Evolutionary conservation across 23 tunicate genomes (phyloP).

Genomic region (Halocynthia roretzi): DNA sequence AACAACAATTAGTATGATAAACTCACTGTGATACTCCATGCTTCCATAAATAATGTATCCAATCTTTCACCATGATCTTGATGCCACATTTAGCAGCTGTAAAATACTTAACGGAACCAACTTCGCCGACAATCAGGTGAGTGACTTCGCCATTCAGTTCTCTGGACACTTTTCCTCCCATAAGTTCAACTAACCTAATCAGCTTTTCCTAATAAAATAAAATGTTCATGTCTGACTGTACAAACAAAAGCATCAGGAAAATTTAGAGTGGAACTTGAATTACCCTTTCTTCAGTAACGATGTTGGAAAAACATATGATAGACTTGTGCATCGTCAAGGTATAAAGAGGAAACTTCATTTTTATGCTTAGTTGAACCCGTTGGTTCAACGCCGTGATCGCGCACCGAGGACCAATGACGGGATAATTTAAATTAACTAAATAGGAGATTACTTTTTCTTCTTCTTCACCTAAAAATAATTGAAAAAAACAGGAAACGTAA

Average conservation of each 20-base stretch:
- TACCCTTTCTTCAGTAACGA: conserved; percentile 50
- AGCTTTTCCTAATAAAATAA: conserved; percentile 23
- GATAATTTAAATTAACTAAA: conserved; percentile 40
- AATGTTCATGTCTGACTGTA: not conserved
- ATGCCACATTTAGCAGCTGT: conserved; percentile 58
- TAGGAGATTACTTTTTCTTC: conserved; percentile 37
- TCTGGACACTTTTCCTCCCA: conserved; percentile 74
- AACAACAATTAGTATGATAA: too few species aligned
- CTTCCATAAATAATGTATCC: conserved; percentile 82
- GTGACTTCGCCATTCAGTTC: conserved; percentile 40
- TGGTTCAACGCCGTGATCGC: conserved; percentile 67
- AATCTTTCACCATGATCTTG: conserved; percentile 71
- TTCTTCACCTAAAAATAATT: not conserved
- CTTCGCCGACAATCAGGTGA: conserved; percentile 83
- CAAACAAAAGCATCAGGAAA: too few species aligned
- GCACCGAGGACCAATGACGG: conserved; percentile 81
- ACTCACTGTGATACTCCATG: conserved; percentile 51
- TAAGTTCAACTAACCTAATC: conserved; percentile 39
- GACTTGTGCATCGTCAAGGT: conserved; percentile 64
- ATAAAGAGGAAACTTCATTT: conserved; percentile 54
- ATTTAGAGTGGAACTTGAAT: not conserved
- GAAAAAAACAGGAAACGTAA: not conserved
- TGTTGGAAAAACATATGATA: conserved; percentile 68
- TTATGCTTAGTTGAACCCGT: conserved; percentile 30
- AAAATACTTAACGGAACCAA: conserved; percentile 83